Evolutionary conservation across 2,888 invertebrate species (phyloP).

Genomic region (Ophion slaviceki): DNA sequence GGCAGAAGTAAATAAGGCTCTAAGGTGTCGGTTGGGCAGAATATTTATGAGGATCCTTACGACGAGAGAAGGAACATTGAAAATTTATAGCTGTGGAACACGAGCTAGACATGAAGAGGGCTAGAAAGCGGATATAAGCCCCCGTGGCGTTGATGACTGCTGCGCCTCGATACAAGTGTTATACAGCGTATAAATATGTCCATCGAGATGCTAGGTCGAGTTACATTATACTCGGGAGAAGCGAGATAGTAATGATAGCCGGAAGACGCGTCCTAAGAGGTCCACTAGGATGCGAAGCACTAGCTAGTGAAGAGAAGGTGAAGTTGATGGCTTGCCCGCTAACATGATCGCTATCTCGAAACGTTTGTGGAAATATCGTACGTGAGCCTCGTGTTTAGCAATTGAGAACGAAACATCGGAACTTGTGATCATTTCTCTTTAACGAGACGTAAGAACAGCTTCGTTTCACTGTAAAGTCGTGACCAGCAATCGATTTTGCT

Average conservation of each 20-base stretch:
- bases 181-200: conserved; percentile 32
- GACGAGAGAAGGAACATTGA: conserved; percentile 57
- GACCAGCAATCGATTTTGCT: conserved; percentile 45
- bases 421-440: conserved; percentile 30
- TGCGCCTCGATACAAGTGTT: conserved; percentile 49
- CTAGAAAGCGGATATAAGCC: conserved; percentile 21
- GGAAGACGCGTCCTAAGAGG: conserved; percentile 16
- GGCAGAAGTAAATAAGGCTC: conserved; percentile 51
- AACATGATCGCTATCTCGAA: conserved; percentile 53
- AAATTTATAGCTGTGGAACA: conserved; percentile 60
- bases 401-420: conserved; percentile 36
- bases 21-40: conserved; percentile 39
- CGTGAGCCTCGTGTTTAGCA: conserved; percentile 15
- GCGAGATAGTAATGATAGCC: conserved; percentile 27
- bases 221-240: conserved; percentile 32
- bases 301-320: neutral
- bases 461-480: conserved; percentile 37
- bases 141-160: conserved; percentile 27
- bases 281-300: conserved; percentile 17
- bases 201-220: conserved; percentile 33
- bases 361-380: conserved; percentile 45
- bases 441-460: conserved; percentile 47
- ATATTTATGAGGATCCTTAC: conserved; percentile 68
- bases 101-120: conserved; percentile 21
- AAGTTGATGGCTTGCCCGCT: conserved; percentile 18